Evolutionary conservation across 2,888 invertebrate genomes (phyloP).

Genomic region (Chloroclysta siterata): DNA sequence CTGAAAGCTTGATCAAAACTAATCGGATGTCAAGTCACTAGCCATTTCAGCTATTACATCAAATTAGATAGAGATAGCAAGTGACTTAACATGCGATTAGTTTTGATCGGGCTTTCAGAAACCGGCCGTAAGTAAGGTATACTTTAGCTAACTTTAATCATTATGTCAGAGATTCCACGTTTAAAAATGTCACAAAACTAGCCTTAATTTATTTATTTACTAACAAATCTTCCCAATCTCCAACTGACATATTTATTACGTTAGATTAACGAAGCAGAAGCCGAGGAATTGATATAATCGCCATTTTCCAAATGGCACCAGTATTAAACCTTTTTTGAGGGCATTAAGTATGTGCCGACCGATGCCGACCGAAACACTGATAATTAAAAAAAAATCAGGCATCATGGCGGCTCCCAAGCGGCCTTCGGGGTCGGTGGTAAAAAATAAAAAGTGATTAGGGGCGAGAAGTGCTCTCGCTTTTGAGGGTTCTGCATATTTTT

Average conservation of each 20-base stretch:
- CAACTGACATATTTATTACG: conserved; percentile 31
- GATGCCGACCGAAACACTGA: conserved; percentile 37
- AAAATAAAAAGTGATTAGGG: conserved; percentile 57
- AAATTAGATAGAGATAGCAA: too few relatives aligned
- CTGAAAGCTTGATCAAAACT: too few relatives aligned
- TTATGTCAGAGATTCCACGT: too few relatives aligned
- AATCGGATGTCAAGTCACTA: too few relatives aligned
- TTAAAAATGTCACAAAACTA: not conserved
- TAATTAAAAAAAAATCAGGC: conserved; percentile 72
- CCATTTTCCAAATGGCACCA: conserved; percentile 38
- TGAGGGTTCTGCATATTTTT: conserved; percentile 9
- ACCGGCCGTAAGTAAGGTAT: too few relatives aligned
- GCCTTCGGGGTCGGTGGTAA: conserved; percentile 50
- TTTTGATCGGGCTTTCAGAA: too few relatives aligned
- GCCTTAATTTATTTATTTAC: conserved; percentile 25
- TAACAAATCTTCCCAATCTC: conserved; percentile 21
- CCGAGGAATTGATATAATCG: conserved; percentile 38
- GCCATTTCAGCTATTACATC: too few relatives aligned
- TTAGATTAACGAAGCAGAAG: conserved; percentile 31
- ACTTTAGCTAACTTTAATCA: too few relatives aligned
- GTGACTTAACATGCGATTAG: too few relatives aligned
- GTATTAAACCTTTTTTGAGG: conserved; percentile 31
- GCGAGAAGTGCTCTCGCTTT: not conserved
- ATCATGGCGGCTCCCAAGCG: conserved; percentile 73
- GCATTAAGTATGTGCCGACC: conserved; percentile 37